A percentile compares a stretch with the other conserved stretches of the same genome.
Evolutionary conservation across 1,140 invertebrate species (phyloP).

Genomic region (Eumeta japonica): DNA sequence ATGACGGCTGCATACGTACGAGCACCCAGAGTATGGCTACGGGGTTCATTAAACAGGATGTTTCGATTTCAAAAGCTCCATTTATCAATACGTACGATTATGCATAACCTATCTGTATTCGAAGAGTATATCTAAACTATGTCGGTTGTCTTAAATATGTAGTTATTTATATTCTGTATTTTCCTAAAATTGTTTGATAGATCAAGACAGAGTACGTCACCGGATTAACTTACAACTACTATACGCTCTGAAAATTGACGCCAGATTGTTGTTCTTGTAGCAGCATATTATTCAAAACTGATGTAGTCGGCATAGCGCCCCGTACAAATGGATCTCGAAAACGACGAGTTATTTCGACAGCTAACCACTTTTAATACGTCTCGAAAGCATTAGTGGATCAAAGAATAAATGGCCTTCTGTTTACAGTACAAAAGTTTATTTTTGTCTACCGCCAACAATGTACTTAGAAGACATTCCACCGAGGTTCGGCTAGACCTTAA

Average conservation of each 20-base stretch:
- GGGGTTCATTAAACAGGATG: too few species aligned
- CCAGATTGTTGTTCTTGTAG: slow-evolving; percentile 43
- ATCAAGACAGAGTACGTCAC: too few species aligned
- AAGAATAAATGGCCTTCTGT: slow-evolving; percentile 17
- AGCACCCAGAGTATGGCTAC: too few species aligned
- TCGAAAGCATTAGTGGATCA: slow-evolving; percentile 18
- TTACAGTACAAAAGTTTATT: slow-evolving; percentile 16
- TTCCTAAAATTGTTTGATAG: too few species aligned
- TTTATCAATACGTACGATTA: too few species aligned
- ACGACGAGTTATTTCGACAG: slow-evolving; percentile 53
- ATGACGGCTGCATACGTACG: slow-evolving; percentile 17
- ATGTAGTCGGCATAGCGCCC: slow-evolving; percentile 25
- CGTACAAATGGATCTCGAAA: slow-evolving; percentile 52
- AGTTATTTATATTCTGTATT: too few species aligned
- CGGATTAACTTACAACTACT: too few species aligned
- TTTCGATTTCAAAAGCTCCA: too few species aligned
- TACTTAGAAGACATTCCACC: slow-evolving; percentile 41
- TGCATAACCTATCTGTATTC: too few species aligned
- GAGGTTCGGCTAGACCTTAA: slow-evolving; percentile 54
- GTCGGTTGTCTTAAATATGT: too few species aligned
- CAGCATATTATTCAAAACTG: slow-evolving; percentile 40
- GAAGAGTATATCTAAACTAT: too few species aligned
- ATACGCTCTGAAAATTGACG: slow-evolving; percentile 40
- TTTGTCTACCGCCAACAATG: slow-evolving; percentile 9
- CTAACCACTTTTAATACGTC: slow-evolving; percentile 27